Base-by-base conservation (phyloP, 2,888 invertebrate genomes). In the Mesorhabditis belari region DNA sequence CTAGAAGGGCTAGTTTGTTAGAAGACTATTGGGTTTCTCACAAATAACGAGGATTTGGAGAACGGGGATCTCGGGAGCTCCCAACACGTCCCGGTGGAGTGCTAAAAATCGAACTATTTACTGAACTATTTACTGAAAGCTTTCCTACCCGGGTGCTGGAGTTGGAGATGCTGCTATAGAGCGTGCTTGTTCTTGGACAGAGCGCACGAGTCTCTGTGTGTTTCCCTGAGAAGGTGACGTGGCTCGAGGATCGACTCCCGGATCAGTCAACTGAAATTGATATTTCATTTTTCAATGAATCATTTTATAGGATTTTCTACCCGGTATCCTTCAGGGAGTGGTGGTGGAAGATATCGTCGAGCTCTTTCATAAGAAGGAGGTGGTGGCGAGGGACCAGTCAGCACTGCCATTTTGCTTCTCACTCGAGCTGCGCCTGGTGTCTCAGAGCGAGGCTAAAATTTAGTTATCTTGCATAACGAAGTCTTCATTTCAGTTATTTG, bases 361-460 rank as follows among this genome's bases (percentile, higher is more conserved):
- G 79, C 79, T 17, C 71, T 55, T 24, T 74, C 73, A 53, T 79
- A 79, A 4, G 75, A 69, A n/a, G 70, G 67, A 3, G 79, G 79
- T 23, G 76, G 69, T 2, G 79, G 79, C n/a, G 73, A 73, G 6
- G 69, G 64, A n/a, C 73, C 71, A 0, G 74, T 71, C 4, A 68
- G 62, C 21, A 66, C 44, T 3, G 68, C 68, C 49, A 73, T 73
- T 28, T 66, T 66, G n/a, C 64, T 63, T 6, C 70, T 57, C 2
- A 67, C 71, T 23, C 70, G 55, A 2, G 21, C 26, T 2, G 61
- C 57, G 49, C 29, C n/a, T 9, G 56, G 56, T 17, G 17, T 6
- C 23, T 12, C n/a, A 54, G 54, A 54, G 23, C 12, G 52, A n/a
- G 52, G n/a, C 19, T 35, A 35, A 35, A 35, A 35, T n/a, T n/a